Percentiles rank a stretch among this genome's conserved stretches.
phyloP scores from a whole-genome alignment of 2,797 vertebrate species.

The Enteromius paludinosus region DNA sequence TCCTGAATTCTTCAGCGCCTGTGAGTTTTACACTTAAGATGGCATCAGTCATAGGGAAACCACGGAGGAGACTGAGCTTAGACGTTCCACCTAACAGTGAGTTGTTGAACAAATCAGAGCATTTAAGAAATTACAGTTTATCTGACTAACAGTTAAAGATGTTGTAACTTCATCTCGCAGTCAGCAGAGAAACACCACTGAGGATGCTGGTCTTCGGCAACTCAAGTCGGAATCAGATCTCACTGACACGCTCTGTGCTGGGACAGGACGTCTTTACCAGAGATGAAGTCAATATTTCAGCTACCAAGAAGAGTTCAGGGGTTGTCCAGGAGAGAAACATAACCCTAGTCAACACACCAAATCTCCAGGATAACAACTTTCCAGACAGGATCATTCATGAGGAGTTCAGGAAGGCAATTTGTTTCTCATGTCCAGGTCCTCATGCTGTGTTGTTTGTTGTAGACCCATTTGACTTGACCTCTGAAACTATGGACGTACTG shows the following conservation, averaged over 20 bases:
- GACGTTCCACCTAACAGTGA: neutral
- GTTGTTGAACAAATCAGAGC: constrained; percentile 3
- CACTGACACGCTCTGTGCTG: constrained; percentile 41
- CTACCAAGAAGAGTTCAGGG: constrained; percentile 32
- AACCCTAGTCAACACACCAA: constrained; percentile 53
- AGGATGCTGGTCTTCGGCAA: constrained; percentile 50
- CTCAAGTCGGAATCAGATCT: constrained; percentile 39
- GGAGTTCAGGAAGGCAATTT: constrained; percentile 53
- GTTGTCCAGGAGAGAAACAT: constrained; percentile 8
- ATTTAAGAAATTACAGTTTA: neutral
- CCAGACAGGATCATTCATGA: neutral
- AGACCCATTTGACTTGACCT: constrained; percentile 18
- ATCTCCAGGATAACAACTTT: constrained; percentile 40
- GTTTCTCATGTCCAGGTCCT: constrained; percentile 57
- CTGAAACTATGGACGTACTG: neutral
- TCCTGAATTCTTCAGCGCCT: neutral
- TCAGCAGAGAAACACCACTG: constrained; percentile 27
- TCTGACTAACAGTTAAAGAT: neutral
- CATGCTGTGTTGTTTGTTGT: constrained; percentile 44
- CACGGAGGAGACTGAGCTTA: constrained; percentile 9
- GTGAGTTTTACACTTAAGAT: neutral
- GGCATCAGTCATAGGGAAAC: neutral
- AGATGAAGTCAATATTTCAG: constrained; percentile 10
- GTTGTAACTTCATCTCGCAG: constrained; percentile 21
- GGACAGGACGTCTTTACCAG: neutral